Evolutionary conservation across 2,888 invertebrate genomes (phyloP), one percentile per base, ranked within the genome.

Genomic region (Polydrusus pterygomalis): DNA sequence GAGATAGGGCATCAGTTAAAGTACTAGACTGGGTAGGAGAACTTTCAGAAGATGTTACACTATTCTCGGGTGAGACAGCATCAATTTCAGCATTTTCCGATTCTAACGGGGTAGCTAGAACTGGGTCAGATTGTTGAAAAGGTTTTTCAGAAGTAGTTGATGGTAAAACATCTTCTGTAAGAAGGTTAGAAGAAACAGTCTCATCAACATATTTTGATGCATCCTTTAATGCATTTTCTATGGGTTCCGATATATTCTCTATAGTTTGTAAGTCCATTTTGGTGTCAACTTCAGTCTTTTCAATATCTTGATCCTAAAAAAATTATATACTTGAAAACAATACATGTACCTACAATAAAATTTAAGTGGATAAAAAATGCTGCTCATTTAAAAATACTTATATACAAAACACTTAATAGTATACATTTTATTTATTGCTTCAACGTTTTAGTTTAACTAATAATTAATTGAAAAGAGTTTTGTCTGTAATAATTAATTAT

Each of bases 31-130:
- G 40, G n/a, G 17, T 62, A 38, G 70, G 9, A 18, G 69, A 49
- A 67, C 10, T 67, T 0, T 80, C 80, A n/a, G 80, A 77, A 38
- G 78, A 78, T 15, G 72, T 70, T 38, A 79, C 78, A 64, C 80
- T 81, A n/a, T 68, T 79, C 75, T 80, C 80, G 18, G 80, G 78
- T 1, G 79, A 80, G 45, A 79, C 70, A 74, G 72, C 79, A 68
- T 81, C 79, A 51, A 65, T 74, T 13, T 76, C 77, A 13, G 71
- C 34, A 56, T 60, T 58, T 64, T 79, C 77, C 62, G 43, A 17
- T 43, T 38, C 18, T 47, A 49, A 7, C 1, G 62, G 38, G 15
- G 10, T 62, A 38, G 13, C 18, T 49, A 58, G 69, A n/a, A 40
- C 20, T 40, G 34, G 18, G 6, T 54, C 13, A 2, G 25, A 9